Evolutionary conservation across 2,888 invertebrate species (phyloP).

Genomic region (Pyrrhosoma nymphula): DNA sequence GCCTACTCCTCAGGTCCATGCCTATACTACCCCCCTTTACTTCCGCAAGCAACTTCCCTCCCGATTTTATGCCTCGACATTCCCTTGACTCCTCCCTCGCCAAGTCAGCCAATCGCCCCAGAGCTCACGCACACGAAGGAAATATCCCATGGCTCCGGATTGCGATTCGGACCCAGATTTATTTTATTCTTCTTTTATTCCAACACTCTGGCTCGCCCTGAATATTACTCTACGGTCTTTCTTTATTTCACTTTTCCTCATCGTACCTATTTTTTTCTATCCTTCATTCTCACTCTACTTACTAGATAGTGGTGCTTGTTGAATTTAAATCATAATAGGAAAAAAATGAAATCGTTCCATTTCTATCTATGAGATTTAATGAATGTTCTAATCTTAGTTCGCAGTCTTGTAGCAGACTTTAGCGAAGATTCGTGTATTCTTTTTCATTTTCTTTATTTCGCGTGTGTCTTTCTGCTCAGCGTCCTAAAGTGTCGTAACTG

Average conservation of each 20-base stretch:
- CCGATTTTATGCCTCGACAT: neutral
- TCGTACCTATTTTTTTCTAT: neutral
- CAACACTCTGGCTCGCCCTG: too few species aligned
- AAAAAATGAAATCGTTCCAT: too few species aligned
- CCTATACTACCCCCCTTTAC: neutral
- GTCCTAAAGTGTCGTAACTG: neutral
- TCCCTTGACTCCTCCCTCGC: neutral
- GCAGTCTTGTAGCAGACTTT: too few species aligned
- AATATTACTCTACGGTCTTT: neutral
- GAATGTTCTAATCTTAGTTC: too few species aligned
- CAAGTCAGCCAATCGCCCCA: conserved; percentile 7
- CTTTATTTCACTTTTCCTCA: neutral
- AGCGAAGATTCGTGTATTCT: too few species aligned
- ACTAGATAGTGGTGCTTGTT: too few species aligned
- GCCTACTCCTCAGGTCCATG: neutral
- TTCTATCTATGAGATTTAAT: too few species aligned
- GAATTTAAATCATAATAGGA: too few species aligned
- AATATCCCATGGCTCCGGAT: neutral
- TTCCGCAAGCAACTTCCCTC: neutral
- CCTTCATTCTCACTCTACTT: too few species aligned
- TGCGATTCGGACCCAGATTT: neutral
- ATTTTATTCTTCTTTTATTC: neutral
- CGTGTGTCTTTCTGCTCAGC: too few species aligned
- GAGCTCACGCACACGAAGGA: neutral
- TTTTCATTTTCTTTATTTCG: too few species aligned